These are phyloP conservation scores for Xenopus tropicalis DNA, from an alignment of 2,113 vertebrate genomes.

Conservation along the genomic window UCB_Xtro_10.0 CM004446.2:89614501-89615000, in stretches of 20 bases:
- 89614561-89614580: no score
- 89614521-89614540: not conserved
- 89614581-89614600: no score
- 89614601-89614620: no score
- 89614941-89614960: conserved; percentile 95
- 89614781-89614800: conserved; percentile 87
- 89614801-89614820: conserved; percentile 88
- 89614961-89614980: conserved; percentile 95
- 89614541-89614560: not conserved
- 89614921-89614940: conserved; percentile 95
- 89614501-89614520: no score
- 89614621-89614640: no score
- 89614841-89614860: conserved; percentile 96
- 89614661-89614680: no score
- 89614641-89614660: no score
- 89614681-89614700: no score
- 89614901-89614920: conserved; percentile 77
- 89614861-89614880: conserved; percentile 87
- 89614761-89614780: conserved; percentile 50
- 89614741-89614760: no score
- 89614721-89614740: no score
- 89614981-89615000: conserved; percentile 84
- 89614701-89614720: no score
- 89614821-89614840: conserved; percentile 95
- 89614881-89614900: conserved; percentile 89